Evolutionary conservation across 2,113 vertebrate species (phyloP).

Genomic region (Nycticorax nycticorax): DNA sequence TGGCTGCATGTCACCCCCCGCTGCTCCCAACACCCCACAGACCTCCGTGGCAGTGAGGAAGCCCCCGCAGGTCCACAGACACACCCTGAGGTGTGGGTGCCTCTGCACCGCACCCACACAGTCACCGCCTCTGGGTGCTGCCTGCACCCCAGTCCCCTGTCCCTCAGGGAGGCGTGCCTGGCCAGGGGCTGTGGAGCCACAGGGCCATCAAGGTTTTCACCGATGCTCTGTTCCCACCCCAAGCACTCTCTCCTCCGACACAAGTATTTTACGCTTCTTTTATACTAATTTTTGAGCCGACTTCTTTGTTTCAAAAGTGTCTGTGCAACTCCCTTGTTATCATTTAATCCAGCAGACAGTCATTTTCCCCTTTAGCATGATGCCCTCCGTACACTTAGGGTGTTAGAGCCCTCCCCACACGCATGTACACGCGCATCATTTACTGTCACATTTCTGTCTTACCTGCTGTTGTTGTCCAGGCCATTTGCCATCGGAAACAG

Average conservation of each 20-base stretch:
- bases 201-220: neutral
- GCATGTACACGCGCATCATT: fast-evolving
- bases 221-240: neutral
- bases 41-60: fast-evolving
- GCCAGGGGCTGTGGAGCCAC: fast-evolving
- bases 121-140: neutral
- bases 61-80: fast-evolving
- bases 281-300: neutral
- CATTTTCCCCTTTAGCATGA: neutral
- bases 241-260: neutral
- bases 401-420: neutral
- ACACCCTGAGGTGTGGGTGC: neutral
- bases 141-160: fast-evolving
- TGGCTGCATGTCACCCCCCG: neutral
- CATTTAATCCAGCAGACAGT: neutral
- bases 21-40: neutral
- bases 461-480: neutral
- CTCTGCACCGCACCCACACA: fast-evolving
- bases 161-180: neutral
- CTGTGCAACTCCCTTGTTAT: neutral
- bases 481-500: neutral
- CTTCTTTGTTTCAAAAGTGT: neutral
- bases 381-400: neutral
- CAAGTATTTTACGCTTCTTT: neutral
- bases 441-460: neutral